Percentiles rank a stretch among this genome's conserved stretches.
Conservation (phyloP, 2,113 vertebrate genomes). For the Danionella cerebrum region DNA sequence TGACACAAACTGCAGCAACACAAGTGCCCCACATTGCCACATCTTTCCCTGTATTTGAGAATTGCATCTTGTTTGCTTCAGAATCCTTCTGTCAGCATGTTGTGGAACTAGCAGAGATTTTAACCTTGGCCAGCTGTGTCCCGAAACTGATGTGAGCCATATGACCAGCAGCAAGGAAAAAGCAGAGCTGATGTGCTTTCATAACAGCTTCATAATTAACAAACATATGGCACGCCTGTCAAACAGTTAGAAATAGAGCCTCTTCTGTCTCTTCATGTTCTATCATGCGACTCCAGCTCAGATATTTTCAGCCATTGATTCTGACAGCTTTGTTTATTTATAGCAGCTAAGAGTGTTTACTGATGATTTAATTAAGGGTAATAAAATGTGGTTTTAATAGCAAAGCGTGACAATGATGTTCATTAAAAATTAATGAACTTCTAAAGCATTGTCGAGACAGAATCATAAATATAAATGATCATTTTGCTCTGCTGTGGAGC, state of each 20-base stretch:
- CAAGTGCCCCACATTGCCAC: background rate
- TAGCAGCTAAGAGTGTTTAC: background rate
- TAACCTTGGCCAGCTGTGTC: slow-evolving; percentile 26
- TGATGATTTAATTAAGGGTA: slow-evolving; percentile 4
- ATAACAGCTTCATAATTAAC: slow-evolving; percentile 20
- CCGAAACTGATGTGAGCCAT: slow-evolving; percentile 31
- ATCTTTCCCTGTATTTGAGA: too few species aligned
- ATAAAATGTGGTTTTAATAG: background rate
- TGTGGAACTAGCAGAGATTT: slow-evolving; percentile 27
- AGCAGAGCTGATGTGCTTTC: slow-evolving; percentile 17
- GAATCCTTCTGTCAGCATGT: slow-evolving; percentile 22
- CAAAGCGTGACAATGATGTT: background rate
- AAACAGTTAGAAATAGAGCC: slow-evolving; percentile 11
- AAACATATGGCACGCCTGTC: slow-evolving; percentile 29
- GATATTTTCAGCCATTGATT: slow-evolving; percentile 5
- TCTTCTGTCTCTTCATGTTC: slow-evolving; percentile 24
- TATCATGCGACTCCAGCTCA: background rate
- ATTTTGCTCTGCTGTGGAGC: too few species aligned
- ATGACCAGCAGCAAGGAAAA: slow-evolving; percentile 19
- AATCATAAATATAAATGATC: background rate
- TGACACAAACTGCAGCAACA: background rate
- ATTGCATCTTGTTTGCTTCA: background rate
- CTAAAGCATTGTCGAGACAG: background rate
- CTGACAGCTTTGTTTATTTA: slow-evolving; percentile 18
- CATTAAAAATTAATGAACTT: background rate